Evolutionary conservation across 92 coral and sea anemone genomes (phyloP).

Genomic region (Micromussa lordhowensis): DNA sequence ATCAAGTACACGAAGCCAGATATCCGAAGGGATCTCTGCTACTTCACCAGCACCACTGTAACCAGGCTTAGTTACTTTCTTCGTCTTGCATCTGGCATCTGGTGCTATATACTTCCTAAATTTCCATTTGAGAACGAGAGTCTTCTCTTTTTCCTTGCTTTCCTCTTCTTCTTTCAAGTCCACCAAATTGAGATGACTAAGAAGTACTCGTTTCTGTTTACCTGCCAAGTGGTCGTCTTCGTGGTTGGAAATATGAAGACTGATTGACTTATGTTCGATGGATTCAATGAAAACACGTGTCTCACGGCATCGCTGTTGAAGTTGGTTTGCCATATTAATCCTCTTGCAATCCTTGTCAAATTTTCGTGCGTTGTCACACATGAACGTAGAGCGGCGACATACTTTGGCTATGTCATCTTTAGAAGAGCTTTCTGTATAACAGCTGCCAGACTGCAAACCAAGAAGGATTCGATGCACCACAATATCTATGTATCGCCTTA

Average conservation of each 20-base stretch:
- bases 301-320: conserved; percentile 66
- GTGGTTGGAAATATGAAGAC: conserved; percentile 48
- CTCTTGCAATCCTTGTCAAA: conserved; percentile 75
- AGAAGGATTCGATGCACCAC: conserved; percentile 84
- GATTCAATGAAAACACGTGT: conserved; percentile 67
- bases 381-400: conserved; percentile 83
- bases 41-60: background rate
- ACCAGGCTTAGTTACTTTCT: background rate
- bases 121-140: conserved; percentile 64
- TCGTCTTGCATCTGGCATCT: background rate
- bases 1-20: conserved; percentile 56
- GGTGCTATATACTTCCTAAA: conserved; percentile 69
- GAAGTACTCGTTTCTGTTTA: conserved; percentile 55
- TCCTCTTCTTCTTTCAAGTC: conserved; percentile 33
- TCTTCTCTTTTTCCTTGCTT: conserved; percentile 1
- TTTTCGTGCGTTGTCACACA: conserved; percentile 59
- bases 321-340: conserved; percentile 61
- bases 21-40: conserved; percentile 40
- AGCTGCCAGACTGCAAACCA: background rate
- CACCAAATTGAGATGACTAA: conserved; percentile 72
- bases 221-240: conserved; percentile 66
- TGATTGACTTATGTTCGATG: conserved; percentile 49
- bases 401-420: conserved; percentile 72
- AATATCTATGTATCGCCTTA: conserved; percentile 92
- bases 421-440: background rate